Base-by-base conservation (phyloP, 2,113 vertebrate species). In the Buteo buteo region DNA sequence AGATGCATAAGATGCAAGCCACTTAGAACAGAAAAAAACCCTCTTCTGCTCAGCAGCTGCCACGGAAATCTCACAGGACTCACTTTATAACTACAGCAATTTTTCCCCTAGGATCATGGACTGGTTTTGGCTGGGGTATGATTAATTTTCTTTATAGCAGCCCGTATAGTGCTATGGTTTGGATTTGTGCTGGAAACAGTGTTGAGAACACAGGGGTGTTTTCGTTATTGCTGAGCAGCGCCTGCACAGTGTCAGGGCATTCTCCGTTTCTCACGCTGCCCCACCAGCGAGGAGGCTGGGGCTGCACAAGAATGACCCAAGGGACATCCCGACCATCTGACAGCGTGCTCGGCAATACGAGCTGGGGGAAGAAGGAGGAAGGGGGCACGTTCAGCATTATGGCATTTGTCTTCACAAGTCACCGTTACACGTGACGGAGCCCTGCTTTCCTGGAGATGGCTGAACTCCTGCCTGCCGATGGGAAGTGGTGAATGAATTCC, bases 331-430 rank as follows among this genome's bases (percentile, higher is more conserved):
- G 18, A 5, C 10, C 55, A 7, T 32, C 40, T 2, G 22, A 18
- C 0, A 0, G 9, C 17, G 6, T 6, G 47, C 11, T 40, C 42
- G 64, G 47, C 57, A 36, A 4, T 10, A 25, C n/a, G 38, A 76
- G 42, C 31, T 16, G 58, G 11, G 52, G 52, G 20, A 70, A 82
- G 26, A 8, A 88, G 16, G 6, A 76, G 26, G 20, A 83, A 15
- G 3, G 0, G 6, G 9, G 19, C 9, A 59, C 1, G 3, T 77
- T 71, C 6, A 6, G 14, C 67, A 12, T 55, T 4, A 18, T 0
- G 7, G 18, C 16, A 8, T 69, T 87, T 92, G 29, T 45, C 32
- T 73, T 45, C 64, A 11, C 19, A 54, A 90, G 44, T 25, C 34
- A 59, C 38, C 3, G 0, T 7, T 20, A 52, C 7, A 4, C 1